These are phyloP conservation scores for Synodontis membranacea DNA, from an alignment of 2,113 vertebrate species.

Conservation along the genomic window DNA sequence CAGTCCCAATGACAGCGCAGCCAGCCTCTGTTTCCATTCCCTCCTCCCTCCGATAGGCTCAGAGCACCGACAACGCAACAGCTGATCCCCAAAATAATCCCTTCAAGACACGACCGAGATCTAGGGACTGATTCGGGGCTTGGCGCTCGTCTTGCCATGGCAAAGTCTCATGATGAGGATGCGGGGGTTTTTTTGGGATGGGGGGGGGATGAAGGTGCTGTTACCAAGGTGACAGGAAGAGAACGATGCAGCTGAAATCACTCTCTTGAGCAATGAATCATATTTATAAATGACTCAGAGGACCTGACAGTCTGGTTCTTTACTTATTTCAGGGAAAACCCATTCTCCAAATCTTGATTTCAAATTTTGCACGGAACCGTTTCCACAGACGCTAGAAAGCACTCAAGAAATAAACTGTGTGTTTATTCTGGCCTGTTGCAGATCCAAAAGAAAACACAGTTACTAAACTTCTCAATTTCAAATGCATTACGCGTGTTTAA, in stretches of 20 bases:
- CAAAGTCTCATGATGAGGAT: background rate
- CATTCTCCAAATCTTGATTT: background rate
- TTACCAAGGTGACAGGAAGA: background rate
- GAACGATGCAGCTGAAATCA: constrained; percentile 13
- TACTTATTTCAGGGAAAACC: background rate
- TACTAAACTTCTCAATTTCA: no score
- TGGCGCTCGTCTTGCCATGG: constrained; percentile 13
- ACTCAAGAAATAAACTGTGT: no score
- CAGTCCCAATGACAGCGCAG: constrained; percentile 22
- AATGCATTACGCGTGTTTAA: background rate
- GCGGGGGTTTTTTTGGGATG: background rate
- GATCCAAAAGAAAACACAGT: no score
- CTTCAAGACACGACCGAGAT: background rate
- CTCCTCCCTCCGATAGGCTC: background rate
- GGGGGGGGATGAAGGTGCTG: background rate
- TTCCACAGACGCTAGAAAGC: no score
- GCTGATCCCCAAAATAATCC: constrained; percentile 29
- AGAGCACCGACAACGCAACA: constrained; percentile 22
- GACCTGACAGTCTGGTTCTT: background rate
- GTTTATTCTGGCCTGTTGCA: no score
- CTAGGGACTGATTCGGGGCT: background rate
- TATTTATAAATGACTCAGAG: background rate
- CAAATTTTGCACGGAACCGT: no score
- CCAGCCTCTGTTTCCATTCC: background rate
- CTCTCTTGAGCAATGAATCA: constrained; percentile 22